Conservation (phyloP, 2,113 vertebrate genomes). For the Albula goreensis region DNA sequence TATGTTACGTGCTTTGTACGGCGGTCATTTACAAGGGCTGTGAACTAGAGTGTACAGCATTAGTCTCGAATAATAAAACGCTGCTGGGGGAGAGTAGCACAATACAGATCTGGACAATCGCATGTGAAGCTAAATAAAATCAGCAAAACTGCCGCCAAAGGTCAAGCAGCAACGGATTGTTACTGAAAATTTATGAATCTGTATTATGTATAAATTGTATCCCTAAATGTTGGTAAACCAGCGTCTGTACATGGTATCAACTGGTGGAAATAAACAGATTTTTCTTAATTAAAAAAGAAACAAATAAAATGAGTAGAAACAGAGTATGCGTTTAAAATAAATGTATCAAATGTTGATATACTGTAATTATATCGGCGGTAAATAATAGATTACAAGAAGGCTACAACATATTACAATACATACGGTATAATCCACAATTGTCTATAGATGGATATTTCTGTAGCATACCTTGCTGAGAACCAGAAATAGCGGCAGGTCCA, state of each 20-base stretch:
- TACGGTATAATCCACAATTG: neutral
- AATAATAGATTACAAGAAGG: no score
- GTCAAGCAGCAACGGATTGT: neutral
- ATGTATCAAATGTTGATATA: no score
- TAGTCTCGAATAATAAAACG: neutral
- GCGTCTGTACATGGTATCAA: neutral
- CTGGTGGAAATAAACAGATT: neutral
- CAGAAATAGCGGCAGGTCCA: conserved; percentile 23
- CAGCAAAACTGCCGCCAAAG: neutral
- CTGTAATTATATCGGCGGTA: no score
- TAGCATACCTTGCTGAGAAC: conserved; percentile 9
- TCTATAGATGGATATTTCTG: neutral
- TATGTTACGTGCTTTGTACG: neutral
- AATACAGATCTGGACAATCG: neutral
- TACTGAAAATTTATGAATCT: no score
- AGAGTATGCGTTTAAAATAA: neutral
- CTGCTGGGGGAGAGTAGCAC: neutral
- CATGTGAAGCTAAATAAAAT: neutral
- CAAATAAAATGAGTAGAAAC: neutral
- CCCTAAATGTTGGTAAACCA: no score
- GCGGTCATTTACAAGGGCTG: neutral
- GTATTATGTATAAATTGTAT: no score
- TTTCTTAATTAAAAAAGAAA: neutral
- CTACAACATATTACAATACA: neutral
- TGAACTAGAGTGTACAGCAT: neutral